Percentiles rank a stretch among this genome's conserved stretches.
These are phyloP conservation scores for Discoglossus pictus DNA, from an alignment of 2,797 vertebrate species.

Conservation along the genomic window DNA sequence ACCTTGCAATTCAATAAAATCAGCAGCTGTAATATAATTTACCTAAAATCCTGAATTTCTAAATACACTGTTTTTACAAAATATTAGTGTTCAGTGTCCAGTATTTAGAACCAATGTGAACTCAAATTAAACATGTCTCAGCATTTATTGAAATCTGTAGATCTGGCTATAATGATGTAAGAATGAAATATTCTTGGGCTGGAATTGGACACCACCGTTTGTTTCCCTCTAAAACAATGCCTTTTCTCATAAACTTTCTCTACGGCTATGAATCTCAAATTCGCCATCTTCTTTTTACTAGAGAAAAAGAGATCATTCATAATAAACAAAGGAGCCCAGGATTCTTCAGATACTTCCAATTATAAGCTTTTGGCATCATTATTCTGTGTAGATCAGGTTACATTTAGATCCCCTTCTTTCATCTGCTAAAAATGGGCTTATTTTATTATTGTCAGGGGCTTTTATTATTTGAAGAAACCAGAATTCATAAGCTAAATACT, in stretches of 20 bases:
- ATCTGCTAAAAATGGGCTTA: constrained; percentile 76
- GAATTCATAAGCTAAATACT: constrained; percentile 62
- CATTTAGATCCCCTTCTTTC: constrained; percentile 74
- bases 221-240: constrained; percentile 66
- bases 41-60: no score
- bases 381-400: constrained; percentile 69
- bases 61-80: no score
- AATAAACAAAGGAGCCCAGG: constrained; percentile 70
- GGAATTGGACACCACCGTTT: constrained; percentile 66
- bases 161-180: no score
- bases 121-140: no score
- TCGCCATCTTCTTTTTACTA: constrained; percentile 72
- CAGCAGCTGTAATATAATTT: no score
- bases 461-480: constrained; percentile 65
- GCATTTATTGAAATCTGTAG: no score
- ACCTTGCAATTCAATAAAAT: no score
- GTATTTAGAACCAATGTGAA: no score
- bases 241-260: constrained; percentile 72
- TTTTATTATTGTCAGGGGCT: constrained; percentile 72
- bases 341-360: constrained; percentile 76
- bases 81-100: no score
- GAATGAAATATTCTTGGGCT: constrained; percentile 56
- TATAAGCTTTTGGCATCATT: constrained; percentile 71
- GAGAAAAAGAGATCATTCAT: constrained; percentile 79
- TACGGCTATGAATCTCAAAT: constrained; percentile 75